These are phyloP conservation scores for Characodon lateralis DNA, from an alignment of 2,797 vertebrate species.

Conservation along the genomic window DNA sequence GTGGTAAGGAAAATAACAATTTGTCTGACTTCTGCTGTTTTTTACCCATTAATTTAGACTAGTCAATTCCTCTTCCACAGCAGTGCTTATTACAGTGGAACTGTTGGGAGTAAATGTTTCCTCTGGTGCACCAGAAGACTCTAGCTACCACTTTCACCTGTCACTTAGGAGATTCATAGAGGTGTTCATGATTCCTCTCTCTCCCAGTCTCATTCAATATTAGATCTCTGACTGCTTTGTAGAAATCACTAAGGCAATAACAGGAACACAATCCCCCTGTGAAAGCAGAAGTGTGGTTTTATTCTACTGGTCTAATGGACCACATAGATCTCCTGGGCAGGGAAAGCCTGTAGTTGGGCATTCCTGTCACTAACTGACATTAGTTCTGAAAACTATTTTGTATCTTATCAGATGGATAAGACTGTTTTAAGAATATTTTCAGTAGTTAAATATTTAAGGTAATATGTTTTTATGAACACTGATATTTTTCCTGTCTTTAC, in stretches of 20 bases:
- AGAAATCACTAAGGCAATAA: slow-evolving; percentile 1
- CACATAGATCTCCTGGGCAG: slow-evolving; percentile 16
- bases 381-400: neutral
- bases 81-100: slow-evolving; percentile 25
- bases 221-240: neutral
- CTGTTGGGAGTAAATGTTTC: slow-evolving; percentile 31
- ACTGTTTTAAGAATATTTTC: neutral
- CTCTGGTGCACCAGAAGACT: slow-evolving; percentile 11
- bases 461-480: neutral
- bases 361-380: neutral
- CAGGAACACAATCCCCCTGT: slow-evolving; percentile 1
- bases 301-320: neutral
- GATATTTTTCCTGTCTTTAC: neutral
- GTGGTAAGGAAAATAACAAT: slow-evolving; percentile 10
- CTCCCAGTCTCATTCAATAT: neutral
- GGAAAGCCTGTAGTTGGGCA: neutral
- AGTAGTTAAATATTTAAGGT: neutral
- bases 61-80: slow-evolving; percentile 13
- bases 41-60: slow-evolving; percentile 1
- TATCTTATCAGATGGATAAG: neutral
- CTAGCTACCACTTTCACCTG: slow-evolving; percentile 27
- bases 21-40: neutral
- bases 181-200: neutral
- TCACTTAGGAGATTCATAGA: slow-evolving; percentile 4
- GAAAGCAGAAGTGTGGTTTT: neutral